These are phyloP conservation scores for Cryptocheilus praepositus DNA, from an alignment of 2,888 invertebrate species.

Conservation along the genomic window DNA sequence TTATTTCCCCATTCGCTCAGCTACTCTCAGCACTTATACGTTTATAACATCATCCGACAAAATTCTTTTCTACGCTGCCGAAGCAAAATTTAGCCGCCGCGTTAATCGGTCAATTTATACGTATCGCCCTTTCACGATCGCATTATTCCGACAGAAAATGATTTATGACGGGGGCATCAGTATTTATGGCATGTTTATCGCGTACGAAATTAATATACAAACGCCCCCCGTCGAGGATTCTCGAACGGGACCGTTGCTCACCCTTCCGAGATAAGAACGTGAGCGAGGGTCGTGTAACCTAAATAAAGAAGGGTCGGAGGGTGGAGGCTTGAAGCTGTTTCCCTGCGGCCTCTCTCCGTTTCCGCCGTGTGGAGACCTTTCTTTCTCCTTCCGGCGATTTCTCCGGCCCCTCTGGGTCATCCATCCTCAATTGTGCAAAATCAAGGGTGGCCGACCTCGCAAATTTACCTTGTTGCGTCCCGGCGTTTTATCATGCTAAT, in stretches of 20 bases:
- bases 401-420: constrained; percentile 2
- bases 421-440: constrained; percentile 9
- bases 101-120: no score
- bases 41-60: no score
- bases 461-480: constrained; percentile 21
- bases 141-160: no score
- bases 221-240: neutral
- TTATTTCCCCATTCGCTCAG: no score
- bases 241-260: neutral
- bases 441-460: constrained; percentile 17
- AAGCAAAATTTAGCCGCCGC: no score
- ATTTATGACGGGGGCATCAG: no score
- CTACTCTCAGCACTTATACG: no score
- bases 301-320: constrained; percentile 12
- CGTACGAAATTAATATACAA: no score
- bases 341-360: constrained; percentile 21
- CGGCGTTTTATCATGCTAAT: constrained; percentile 11
- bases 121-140: no score
- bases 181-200: no score
- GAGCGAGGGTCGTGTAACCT: constrained; percentile 6
- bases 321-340: neutral
- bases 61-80: no score
- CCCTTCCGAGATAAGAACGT: constrained; percentile 10
- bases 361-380: constrained; percentile 17
- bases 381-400: constrained; percentile 13